Conservation (phyloP, 2,797 vertebrate species). For the Galago senegalensis region DNA sequence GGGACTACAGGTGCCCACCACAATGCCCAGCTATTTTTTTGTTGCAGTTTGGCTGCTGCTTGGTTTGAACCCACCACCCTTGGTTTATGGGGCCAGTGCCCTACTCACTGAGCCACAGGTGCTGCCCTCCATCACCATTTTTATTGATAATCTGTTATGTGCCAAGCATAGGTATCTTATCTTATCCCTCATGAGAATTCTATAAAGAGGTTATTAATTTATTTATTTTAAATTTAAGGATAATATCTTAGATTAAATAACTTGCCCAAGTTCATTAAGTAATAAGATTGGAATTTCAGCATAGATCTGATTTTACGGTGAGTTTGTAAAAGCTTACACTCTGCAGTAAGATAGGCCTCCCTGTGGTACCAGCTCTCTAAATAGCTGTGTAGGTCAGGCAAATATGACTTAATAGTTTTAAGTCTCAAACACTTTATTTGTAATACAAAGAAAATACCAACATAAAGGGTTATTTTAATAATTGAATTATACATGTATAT, state of each 20-base stretch:
- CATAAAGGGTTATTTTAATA: neutral
- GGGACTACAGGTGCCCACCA: too few relatives aligned
- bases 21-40: too few relatives aligned
- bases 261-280: neutral
- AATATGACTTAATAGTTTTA: neutral
- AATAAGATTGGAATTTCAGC: neutral
- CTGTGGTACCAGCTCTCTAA: neutral
- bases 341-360: neutral
- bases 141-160: conserved; percentile 10
- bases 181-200: neutral
- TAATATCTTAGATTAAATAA: neutral
- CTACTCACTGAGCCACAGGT: too few relatives aligned
- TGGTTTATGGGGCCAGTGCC: too few relatives aligned
- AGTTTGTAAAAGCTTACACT: neutral
- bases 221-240: conserved; percentile 30
- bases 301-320: conserved; percentile 23
- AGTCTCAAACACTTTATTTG: neutral
- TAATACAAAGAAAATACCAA: neutral
- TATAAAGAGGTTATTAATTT: conserved; percentile 27
- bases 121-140: neutral
- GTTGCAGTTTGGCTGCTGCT: too few relatives aligned
- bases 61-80: too few relatives aligned
- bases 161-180: neutral
- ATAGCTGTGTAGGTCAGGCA: neutral
- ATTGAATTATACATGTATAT: neutral